Evolutionary conservation across 2,888 invertebrate species (phyloP).

Genomic region (Nemurella pictetii): DNA sequence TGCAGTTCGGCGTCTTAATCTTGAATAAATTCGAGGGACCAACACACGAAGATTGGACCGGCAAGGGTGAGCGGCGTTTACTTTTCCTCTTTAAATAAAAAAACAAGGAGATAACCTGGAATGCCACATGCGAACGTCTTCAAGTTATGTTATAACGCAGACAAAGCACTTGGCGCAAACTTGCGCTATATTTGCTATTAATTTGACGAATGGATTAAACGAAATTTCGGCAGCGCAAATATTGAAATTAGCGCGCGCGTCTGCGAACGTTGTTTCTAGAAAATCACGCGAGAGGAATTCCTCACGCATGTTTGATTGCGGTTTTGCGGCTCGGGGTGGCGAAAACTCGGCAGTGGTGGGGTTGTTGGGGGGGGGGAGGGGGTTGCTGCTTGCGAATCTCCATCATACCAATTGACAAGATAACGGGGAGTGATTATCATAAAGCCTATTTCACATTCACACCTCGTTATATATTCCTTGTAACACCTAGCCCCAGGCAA

Average conservation of each 20-base stretch:
- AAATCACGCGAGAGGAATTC: neutral
- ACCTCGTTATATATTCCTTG: conserved; percentile 40
- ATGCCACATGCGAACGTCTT: neutral
- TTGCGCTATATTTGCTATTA: neutral
- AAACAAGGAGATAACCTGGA: neutral
- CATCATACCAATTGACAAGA: conserved; percentile 31
- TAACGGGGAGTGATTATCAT: conserved; percentile 32
- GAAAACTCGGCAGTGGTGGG: neutral
- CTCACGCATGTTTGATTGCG: neutral
- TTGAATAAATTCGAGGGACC: neutral
- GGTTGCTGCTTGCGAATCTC: conserved; percentile 11
- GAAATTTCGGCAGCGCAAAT: neutral
- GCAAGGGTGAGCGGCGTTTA: neutral
- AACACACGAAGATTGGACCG: neutral
- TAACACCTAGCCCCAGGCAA: conserved; percentile 38
- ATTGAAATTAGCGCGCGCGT: neutral
- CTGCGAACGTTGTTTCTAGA: neutral
- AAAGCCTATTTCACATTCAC: conserved; percentile 34
- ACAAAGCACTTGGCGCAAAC: neutral
- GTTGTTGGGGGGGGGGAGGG: neutral
- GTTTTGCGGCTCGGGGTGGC: too few species aligned
- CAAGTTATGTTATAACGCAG: neutral
- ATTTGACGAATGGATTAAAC: neutral
- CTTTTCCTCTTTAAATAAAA: neutral
- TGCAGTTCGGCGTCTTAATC: neutral